Evolutionary conservation across 2,888 invertebrate genomes (phyloP), one percentile per base, ranked within the genome.

Genomic region (Pyrrhia umbra): DNA sequence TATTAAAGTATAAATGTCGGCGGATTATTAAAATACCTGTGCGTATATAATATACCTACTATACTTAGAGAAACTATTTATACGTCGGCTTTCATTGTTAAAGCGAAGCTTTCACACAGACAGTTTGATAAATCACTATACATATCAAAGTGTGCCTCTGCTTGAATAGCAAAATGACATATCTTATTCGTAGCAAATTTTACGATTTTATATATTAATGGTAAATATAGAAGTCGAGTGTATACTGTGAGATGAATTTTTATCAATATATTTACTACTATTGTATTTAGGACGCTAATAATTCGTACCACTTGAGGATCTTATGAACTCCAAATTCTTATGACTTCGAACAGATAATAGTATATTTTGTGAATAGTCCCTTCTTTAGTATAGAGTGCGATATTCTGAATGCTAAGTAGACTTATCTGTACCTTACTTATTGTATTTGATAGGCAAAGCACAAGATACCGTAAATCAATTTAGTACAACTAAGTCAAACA

Each of bases 101-200:
- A 92, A 91, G 91, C 90, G 85, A 87, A 85, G 92, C 92, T 92
- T 91, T 88, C 87, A 87, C 85, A 84, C 84, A 85, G 77, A 82
- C 84, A 80, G 84, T 83, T 85, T 79, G 82, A 82, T 79, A 81
- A 83, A 88, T 88, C 91, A 92, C 90, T 87, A 90, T 90, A 94
- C 94, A 95, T 95, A 95, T 95, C 94, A 93, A 92, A 84, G 92
- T 94, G 94, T 95, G 94, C 94, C 94, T 95, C 92, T 90, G 94
- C 94, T 93, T 94, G 69, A 85, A 92, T 92, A 93, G 93, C 90
- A 90, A 92, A 86, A 85, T 84, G 89, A 93, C 92, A 94, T 94
- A 93, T 94, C 93, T 89, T 90, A 87, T 90, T 88, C 83, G 87
- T 93, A 92, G 92, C 80, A 77, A 90, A 89, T 90, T 91, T 90